These are phyloP conservation scores for Agrochola circellaris DNA, from an alignment of 2,888 invertebrate genomes.

Conservation along the genomic window DNA sequence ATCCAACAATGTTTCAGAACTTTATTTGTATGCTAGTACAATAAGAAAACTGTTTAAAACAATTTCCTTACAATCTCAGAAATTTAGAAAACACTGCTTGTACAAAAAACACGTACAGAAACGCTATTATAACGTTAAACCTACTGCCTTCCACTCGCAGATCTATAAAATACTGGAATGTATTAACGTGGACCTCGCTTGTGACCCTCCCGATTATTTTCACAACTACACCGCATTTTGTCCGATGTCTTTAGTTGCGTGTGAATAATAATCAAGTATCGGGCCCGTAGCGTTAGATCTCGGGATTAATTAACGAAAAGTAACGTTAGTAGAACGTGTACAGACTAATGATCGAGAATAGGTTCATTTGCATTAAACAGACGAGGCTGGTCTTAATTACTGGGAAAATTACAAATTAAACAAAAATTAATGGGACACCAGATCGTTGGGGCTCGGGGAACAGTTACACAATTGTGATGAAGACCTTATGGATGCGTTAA, in stretches of 20 bases:
- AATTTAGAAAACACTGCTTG: slow-evolving; percentile 12
- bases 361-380: slow-evolving; percentile 90
- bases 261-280: slow-evolving; percentile 81
- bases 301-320: slow-evolving; percentile 89
- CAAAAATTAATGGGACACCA: slow-evolving; percentile 81
- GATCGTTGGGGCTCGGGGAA: slow-evolving; percentile 61
- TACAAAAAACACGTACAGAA: slow-evolving; percentile 33
- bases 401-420: slow-evolving; percentile 89
- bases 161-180: slow-evolving; percentile 37
- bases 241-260: slow-evolving; percentile 69
- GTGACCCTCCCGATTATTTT: slow-evolving; percentile 52
- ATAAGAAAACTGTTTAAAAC: slow-evolving; percentile 29
- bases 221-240: slow-evolving; percentile 61
- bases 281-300: slow-evolving; percentile 79
- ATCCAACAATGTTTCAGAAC: not conserved
- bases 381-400: slow-evolving; percentile 87
- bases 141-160: slow-evolving; percentile 31
- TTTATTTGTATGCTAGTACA: slow-evolving; percentile 2
- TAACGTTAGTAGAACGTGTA: slow-evolving; percentile 87
- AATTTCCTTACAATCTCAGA: slow-evolving; percentile 23
- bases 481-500: slow-evolving; percentile 61
- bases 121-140: slow-evolving; percentile 36
- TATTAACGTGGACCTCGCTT: slow-evolving; percentile 29
- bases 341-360: slow-evolving; percentile 89
- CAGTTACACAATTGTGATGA: slow-evolving; percentile 72